Percentiles rank a stretch among this genome's conserved stretches.
Evolutionary conservation across 2,797 vertebrate species (phyloP).

Genomic region (Lophura swinhoii): DNA sequence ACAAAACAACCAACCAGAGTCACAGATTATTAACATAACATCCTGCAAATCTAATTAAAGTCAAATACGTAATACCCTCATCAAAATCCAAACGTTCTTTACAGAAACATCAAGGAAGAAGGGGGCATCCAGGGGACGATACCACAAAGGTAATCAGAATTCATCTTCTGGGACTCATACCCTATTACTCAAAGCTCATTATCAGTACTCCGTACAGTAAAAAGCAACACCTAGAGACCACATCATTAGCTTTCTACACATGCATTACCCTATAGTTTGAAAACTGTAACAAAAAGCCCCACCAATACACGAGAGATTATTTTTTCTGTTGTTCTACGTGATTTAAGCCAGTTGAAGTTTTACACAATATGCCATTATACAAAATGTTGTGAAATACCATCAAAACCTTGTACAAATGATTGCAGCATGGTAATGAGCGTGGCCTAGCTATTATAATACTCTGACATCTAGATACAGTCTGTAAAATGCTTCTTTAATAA

Average conservation of each 20-base stretch:
- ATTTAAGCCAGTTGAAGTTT: not conserved
- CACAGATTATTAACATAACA: slow-evolving; percentile 72
- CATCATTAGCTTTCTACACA: slow-evolving; percentile 87
- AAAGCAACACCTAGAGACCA: slow-evolving; percentile 86
- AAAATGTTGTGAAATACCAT: not conserved
- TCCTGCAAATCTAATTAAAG: slow-evolving; percentile 81
- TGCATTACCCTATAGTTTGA: slow-evolving; percentile 81
- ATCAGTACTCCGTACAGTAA: slow-evolving; percentile 84
- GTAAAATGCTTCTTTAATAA: not conserved
- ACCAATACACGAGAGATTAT: not conserved
- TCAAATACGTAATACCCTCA: slow-evolving; percentile 77
- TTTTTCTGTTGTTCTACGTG: not conserved
- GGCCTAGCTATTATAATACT: not conserved
- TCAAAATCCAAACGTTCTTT: slow-evolving; percentile 82
- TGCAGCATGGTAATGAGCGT: not conserved
- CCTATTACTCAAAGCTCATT: slow-evolving; percentile 91
- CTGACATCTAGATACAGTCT: not conserved
- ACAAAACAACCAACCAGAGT: slow-evolving; percentile 9
- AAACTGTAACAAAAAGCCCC: slow-evolving; percentile 69
- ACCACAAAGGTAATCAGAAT: slow-evolving; percentile 90
- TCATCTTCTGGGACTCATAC: slow-evolving; percentile 88
- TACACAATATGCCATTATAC: not conserved
- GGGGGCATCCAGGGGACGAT: slow-evolving; percentile 73
- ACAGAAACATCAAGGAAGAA: slow-evolving; percentile 82
- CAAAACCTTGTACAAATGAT: not conserved